These are phyloP conservation scores for Toxotes chatareus DNA, from an alignment of 2,113 vertebrate genomes.

Conservation along the genomic window DNA sequence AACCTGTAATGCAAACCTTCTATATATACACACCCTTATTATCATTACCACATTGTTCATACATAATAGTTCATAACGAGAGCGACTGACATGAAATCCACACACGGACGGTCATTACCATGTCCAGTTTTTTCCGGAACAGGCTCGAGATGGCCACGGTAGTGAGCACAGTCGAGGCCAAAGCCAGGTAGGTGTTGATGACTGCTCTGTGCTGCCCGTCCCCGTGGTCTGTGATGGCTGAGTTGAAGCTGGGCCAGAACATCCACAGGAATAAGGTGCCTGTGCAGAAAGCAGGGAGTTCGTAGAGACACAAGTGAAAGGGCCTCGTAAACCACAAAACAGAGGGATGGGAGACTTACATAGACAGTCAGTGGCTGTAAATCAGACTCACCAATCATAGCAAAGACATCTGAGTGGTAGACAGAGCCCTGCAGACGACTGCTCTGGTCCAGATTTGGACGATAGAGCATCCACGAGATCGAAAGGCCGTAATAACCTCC, in stretches of 20 bases:
- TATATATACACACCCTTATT: background rate
- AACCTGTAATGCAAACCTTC: background rate
- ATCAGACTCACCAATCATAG: conserved; percentile 91
- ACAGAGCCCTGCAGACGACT: conserved; percentile 87
- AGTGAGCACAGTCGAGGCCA: conserved; percentile 92
- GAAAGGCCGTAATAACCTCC: conserved; percentile 95
- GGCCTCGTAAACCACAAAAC: background rate
- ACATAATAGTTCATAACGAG: background rate
- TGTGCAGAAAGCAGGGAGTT: conserved; percentile 54
- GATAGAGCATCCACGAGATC: conserved; percentile 92
- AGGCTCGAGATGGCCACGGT: conserved; percentile 91
- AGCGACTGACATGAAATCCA: background rate
- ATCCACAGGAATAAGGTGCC: conserved; percentile 97
- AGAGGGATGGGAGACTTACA: background rate
- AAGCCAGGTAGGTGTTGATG: conserved; percentile 95
- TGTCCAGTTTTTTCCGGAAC: conserved; percentile 92
- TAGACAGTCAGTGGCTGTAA: background rate
- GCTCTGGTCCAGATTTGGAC: conserved; percentile 89
- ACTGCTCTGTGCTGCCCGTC: conserved; percentile 94
- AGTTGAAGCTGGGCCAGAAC: conserved; percentile 99
- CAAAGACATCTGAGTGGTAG: conserved; percentile 94
- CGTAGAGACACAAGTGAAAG: background rate
- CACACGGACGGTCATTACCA: conserved; percentile 82
- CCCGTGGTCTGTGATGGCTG: conserved; percentile 89
- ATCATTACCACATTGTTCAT: background rate